phyloP scores from a whole-genome alignment of 2,797 vertebrate species.

The Dendrocincla tyrannina region DNA sequence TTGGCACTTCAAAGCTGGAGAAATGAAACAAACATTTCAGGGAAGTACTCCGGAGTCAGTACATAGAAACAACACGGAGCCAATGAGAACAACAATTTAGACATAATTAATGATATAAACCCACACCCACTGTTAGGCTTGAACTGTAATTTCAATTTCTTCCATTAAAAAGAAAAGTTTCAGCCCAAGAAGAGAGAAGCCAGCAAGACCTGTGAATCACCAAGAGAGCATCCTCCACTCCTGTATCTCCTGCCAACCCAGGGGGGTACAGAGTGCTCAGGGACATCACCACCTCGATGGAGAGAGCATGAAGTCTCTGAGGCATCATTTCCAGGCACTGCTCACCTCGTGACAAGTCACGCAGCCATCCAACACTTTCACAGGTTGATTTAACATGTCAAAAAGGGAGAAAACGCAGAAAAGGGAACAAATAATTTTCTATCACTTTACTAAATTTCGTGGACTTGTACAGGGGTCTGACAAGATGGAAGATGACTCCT shows the following conservation, averaged over 20 bases:
- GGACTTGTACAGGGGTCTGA: not conserved
- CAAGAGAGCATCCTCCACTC: not conserved
- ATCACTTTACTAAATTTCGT: not conserved
- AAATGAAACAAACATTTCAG: not conserved
- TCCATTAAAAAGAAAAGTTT: not conserved
- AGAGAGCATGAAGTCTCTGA: not conserved
- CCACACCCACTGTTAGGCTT: not conserved
- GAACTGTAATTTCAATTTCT: not conserved
- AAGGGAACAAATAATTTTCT: not conserved
- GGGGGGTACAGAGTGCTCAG: too few species aligned
- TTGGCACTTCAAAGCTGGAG: not conserved
- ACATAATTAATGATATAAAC: not conserved
- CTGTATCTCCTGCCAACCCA: accelerated
- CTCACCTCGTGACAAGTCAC: not conserved
- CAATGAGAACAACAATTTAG: not conserved
- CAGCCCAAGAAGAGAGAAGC: not conserved
- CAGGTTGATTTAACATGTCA: not conserved
- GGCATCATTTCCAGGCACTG: not conserved
- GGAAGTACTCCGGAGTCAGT: not conserved
- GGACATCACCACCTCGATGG: accelerated
- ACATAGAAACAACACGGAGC: not conserved
- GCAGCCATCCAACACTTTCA: not conserved
- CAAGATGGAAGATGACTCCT: not conserved
- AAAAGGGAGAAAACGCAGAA: not conserved
- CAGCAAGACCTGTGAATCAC: not conserved